Evolutionary conservation across 1,140 invertebrate genomes (phyloP), one percentile per base, ranked within the genome.

Genomic region (Conus ventricosus): DNA sequence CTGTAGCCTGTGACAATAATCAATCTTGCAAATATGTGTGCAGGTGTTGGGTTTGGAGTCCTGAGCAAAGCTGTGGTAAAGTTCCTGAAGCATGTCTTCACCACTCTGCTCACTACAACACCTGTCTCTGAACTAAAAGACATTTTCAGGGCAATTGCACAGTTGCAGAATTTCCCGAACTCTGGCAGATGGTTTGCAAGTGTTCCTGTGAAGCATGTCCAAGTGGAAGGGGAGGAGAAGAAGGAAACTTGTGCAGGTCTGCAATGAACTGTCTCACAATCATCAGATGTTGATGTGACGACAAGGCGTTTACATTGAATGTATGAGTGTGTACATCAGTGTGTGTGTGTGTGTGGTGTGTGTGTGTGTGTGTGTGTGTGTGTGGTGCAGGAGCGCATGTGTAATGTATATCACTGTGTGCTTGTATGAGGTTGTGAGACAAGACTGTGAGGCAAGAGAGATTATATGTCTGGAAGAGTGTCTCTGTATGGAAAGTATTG

Each of bases 171-270:
- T 93, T 95, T 98, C 6, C 6, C 96, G 97, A 92, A 95, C 96
- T 91, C 97, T 98, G 89, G 95, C 97, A 81, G 97, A 98, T 95
- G 97, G 97, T 88, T 93, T 98, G 1, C 94, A 96, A 87, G 95
- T 98, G 11, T 98, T 98, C 92, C 96, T 98, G 97, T 96, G 93
- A 97, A 97, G 95, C 98, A 98, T 92, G 92, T 98, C 0, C 89
- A 97, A 3, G 96, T 96, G 93, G 92, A 92, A 54, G 88, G 89
- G 23, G 87, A 89, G 4, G 78, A 71, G 5, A 87, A 89, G 75
- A 67, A 84, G 4, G 27, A 85, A 87, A 53, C 27, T 87, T 10
- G 53, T 71, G 1, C 67, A 83, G 20, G 75, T 53, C n/a, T 87
- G 63, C 23, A 54, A 27, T 20, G 71, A 75, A 17, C 71, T 87